These are phyloP conservation scores for Anthopleura sola DNA, from an alignment of 64 coral and sea anemone genomes.

Conservation along the genomic window DNA sequence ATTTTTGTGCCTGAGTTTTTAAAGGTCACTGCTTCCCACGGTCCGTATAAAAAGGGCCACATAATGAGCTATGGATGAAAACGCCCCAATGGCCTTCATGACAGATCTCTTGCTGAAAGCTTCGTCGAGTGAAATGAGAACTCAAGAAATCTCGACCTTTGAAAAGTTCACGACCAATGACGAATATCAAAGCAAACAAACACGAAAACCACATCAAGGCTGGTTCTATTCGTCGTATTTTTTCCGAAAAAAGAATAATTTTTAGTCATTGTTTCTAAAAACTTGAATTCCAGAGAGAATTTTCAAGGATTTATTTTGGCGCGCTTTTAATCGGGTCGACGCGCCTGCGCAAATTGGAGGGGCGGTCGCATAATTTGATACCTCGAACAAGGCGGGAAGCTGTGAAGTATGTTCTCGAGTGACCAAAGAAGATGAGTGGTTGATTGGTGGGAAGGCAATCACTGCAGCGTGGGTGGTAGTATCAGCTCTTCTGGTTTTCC, in stretches of 20 bases:
- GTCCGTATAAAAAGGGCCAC: background rate
- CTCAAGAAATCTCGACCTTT: background rate
- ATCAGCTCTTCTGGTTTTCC: background rate
- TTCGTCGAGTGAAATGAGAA: background rate
- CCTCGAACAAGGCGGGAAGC: constrained; percentile 11
- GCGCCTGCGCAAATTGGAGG: constrained; percentile 1
- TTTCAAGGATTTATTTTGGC: background rate
- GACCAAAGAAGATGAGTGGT: background rate
- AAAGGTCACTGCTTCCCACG: constrained; percentile 4
- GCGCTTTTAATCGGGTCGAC: background rate
- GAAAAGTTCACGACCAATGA: background rate
- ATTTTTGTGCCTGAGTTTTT: background rate
- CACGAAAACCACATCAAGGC: background rate
- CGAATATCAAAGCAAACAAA: background rate
- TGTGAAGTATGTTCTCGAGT: constrained; percentile 16
- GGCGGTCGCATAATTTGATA: background rate
- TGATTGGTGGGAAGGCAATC: constrained; percentile 15
- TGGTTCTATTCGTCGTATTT: background rate
- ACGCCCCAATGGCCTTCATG: constrained; percentile 5
- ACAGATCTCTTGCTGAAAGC: constrained; percentile 6
- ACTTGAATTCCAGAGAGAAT: background rate
- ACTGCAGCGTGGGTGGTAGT: constrained; percentile 22
- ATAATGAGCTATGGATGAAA: background rate
- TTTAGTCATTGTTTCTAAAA: background rate
- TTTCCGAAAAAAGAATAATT: background rate